phyloP scores from a whole-genome alignment of 2,888 invertebrate species.

The Volucella bombylans region DNA sequence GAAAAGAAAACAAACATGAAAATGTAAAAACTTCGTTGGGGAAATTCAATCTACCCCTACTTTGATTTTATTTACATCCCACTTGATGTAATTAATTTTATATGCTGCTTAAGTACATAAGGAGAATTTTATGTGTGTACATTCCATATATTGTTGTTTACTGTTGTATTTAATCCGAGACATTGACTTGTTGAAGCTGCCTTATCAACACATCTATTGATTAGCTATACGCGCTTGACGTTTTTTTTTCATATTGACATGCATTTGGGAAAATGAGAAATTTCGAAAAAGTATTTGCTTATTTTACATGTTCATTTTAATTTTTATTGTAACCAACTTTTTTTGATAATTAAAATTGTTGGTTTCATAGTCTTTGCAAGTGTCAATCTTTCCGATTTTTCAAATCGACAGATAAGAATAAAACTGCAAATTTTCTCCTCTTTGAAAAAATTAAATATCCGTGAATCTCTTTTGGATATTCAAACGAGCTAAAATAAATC shows the following conservation, averaged over 20 bases:
- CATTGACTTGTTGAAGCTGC: not conserved
- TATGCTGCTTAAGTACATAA: slow-evolving; percentile 1
- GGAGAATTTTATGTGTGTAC: not conserved
- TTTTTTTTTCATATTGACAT: not conserved
- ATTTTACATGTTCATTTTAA: not conserved
- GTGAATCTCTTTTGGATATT: no score
- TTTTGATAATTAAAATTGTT: no score
- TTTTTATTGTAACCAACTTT: no score
- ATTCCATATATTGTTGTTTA: no score
- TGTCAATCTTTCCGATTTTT: not conserved
- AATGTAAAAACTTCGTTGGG: slow-evolving; percentile 1
- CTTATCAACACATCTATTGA: slow-evolving; percentile 5
- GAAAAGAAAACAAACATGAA: not conserved
- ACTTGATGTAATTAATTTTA: slow-evolving; percentile 42
- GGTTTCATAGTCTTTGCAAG: no score
- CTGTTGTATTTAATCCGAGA: not conserved
- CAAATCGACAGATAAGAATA: not conserved
- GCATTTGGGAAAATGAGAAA: not conserved
- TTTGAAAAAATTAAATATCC: no score
- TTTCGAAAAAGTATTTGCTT: not conserved
- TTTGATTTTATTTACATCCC: slow-evolving; percentile 25
- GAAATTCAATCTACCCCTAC: slow-evolving; percentile 17
- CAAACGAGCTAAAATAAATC: no score
- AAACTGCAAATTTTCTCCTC: no score
- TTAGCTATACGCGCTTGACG: not conserved